A percentile compares a stretch with the other conserved stretches of the same genome.
Conservation (phyloP, 1,140 invertebrate genomes). For the Anagrus nilaparvatae region DNA sequence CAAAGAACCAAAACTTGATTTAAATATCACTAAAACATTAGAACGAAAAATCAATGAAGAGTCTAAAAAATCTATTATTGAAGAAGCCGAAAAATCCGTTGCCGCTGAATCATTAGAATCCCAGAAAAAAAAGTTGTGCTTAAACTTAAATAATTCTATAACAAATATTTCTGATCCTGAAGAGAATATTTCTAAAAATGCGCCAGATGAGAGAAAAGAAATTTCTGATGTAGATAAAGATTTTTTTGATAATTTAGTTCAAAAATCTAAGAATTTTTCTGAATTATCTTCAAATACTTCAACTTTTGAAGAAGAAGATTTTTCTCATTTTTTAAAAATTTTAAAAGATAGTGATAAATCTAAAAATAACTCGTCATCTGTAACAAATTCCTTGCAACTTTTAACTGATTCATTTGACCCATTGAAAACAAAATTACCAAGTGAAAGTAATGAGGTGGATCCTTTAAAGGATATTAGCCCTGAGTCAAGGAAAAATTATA, state of each 20-base stretch:
- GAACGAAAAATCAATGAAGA: slow-evolving; percentile 35
- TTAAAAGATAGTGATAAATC: slow-evolving; percentile 26
- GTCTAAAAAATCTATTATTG: slow-evolving; percentile 25
- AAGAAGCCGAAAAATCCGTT: slow-evolving; percentile 24
- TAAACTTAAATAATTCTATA: slow-evolving; percentile 33
- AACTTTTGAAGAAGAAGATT: slow-evolving; percentile 39
- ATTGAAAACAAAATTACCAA: slow-evolving; percentile 5
- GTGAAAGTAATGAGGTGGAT: slow-evolving; percentile 24
- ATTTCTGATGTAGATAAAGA: slow-evolving; percentile 40
- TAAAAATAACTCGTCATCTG: slow-evolving; percentile 9
- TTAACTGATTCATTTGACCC: slow-evolving; percentile 14
- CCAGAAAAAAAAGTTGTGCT: slow-evolving; percentile 32
- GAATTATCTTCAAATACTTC: slow-evolving; percentile 34
- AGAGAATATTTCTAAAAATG: slow-evolving; percentile 36
- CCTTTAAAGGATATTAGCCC: too few species aligned
- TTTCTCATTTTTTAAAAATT: slow-evolving; percentile 37
- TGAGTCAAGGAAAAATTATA: too few species aligned
- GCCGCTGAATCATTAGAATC: slow-evolving; percentile 25
- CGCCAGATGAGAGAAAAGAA: slow-evolving; percentile 24
- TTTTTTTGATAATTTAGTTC: slow-evolving; percentile 35
- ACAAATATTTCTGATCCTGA: slow-evolving; percentile 37
- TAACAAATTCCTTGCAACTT: background rate
- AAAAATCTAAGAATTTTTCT: slow-evolving; percentile 28
- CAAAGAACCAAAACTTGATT: too few species aligned
- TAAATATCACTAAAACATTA: slow-evolving; percentile 36